Evolutionary conservation across 2,797 vertebrate genomes (phyloP), one percentile per base, ranked within the genome.

Genomic region (Hypotaenidia philippensis): DNA sequence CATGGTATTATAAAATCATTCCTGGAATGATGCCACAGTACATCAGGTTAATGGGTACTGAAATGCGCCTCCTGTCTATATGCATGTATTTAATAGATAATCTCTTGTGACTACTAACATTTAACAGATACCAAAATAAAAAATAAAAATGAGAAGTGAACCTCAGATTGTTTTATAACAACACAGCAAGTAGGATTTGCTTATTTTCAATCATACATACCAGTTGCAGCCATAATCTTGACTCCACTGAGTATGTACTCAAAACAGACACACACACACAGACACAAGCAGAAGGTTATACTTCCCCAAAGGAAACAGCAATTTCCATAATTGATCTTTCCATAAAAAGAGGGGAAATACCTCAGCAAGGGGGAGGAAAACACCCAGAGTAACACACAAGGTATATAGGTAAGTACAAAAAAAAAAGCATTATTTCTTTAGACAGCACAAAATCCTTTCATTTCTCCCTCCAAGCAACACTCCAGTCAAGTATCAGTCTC

Each of bases 141-240:
- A 57, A 23, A 38, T 34, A 70, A 53, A 72, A 92, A 70, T 45
- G 13, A 87, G 60, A 81, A 81, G 4, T 12, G 4, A 76, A 45
- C 71, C 64, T 81, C 52, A 36, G 26, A 57, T 25, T 53, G 18
- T 32, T 89, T 71, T 68, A 47, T 47, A 76, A 45, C 34, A 70
- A 19, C 2, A 5, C 59, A 95, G 40, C 76, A 94, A 79, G 84
- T 83, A 74, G 65, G 26, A 87, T 89, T 83, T 75, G 7, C 44
- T 95, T 85, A 38, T 81, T 91, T 95, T 77, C 66, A 61, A 85
- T 29, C n/a, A 47, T n/a, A 47, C 55, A 85, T 50, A 88, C 31
- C 59, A 88, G 78, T 27, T 79, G 65, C 77, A 91, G 61, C 26
- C 75, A 34, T 50, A 89, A 75, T 50, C 81, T 68, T 53, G 83